Percentiles rank a stretch among this genome's conserved stretches.
Evolutionary conservation across 2,888 invertebrate genomes (phyloP).

Genomic region (Callimorpha dominula): DNA sequence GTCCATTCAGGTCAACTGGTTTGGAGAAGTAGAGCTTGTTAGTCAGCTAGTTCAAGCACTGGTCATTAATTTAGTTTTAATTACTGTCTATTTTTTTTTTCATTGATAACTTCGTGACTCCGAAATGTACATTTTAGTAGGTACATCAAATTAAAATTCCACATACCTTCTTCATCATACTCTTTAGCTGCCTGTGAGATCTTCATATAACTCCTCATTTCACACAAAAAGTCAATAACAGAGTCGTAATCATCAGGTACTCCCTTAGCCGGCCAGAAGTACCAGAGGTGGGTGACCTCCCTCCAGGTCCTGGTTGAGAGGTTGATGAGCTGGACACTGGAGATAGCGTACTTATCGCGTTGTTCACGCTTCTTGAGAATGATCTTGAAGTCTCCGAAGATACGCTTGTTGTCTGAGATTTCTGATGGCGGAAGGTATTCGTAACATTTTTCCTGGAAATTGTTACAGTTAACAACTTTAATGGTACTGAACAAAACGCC

Average conservation of each 20-base stretch:
- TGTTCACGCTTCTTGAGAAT: slow-evolving; percentile 96
- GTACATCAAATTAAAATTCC: not conserved
- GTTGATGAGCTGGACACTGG: slow-evolving; percentile 94
- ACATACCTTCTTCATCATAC: slow-evolving; percentile 81
- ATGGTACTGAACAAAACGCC: not conserved
- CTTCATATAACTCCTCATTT: slow-evolving; percentile 89
- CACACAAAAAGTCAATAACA: slow-evolving; percentile 94
- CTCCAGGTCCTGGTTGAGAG: slow-evolving; percentile 93
- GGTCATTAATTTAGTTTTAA: not conserved
- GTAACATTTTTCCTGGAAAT: slow-evolving; percentile 93
- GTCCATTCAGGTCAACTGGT: not conserved
- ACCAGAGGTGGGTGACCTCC: slow-evolving; percentile 97
- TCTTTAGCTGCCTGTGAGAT: slow-evolving; percentile 83
- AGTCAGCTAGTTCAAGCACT: no score
- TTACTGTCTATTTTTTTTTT: not conserved
- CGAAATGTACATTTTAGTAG: not conserved
- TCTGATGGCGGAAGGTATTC: slow-evolving; percentile 97
- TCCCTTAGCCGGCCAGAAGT: slow-evolving; percentile 96
- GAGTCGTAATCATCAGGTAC: slow-evolving; percentile 94
- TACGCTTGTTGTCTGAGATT: slow-evolving; percentile 94
- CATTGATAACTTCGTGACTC: not conserved
- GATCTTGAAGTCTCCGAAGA: slow-evolving; percentile 95
- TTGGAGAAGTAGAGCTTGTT: no score
- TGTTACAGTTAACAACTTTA: not conserved
- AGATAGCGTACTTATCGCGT: slow-evolving; percentile 96